A percentile compares a stretch with the other conserved stretches of the same genome.
These are phyloP conservation scores for Drosophila nr. perissopoda DNA, from an alignment of 2,888 invertebrate genomes.

Conservation along the genomic window DNA sequence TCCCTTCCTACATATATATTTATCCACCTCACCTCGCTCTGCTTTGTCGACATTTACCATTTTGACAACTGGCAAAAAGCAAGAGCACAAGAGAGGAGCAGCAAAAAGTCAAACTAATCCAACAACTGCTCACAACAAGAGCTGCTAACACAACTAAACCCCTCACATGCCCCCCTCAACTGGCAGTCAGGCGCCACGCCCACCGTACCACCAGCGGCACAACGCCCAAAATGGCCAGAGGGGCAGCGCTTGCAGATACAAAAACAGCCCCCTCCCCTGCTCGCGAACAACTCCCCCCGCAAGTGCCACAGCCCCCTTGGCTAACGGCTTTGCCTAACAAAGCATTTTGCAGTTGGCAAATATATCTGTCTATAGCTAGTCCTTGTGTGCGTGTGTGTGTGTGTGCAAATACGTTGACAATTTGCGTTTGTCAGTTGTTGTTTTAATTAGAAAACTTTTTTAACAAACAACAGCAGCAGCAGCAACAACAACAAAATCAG, in stretches of 20 bases:
- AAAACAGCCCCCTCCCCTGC: neutral
- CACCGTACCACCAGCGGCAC: constrained; percentile 37
- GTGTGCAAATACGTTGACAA: constrained; percentile 69
- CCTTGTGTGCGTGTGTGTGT: constrained; percentile 11
- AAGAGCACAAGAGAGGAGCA: constrained; percentile 32
- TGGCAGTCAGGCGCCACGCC: constrained; percentile 18
- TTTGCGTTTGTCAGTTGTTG: constrained; percentile 81
- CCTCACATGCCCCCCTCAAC: neutral
- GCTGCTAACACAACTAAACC: constrained; percentile 14
- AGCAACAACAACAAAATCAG: constrained; percentile 38
- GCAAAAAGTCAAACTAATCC: constrained; percentile 78
- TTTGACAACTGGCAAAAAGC: constrained; percentile 64
- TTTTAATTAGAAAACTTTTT: constrained; percentile 81
- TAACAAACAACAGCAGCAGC: constrained; percentile 69
- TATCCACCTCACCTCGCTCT: neutral
- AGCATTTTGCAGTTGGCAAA: constrained; percentile 76
- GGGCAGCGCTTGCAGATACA: constrained; percentile 44
- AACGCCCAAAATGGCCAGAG: constrained; percentile 46
- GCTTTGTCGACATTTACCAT: constrained; percentile 53
- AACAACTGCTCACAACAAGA: constrained; percentile 77
- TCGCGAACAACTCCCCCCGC: neutral
- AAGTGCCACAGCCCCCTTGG: neutral
- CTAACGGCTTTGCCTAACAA: constrained; percentile 64
- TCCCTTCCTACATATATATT: neutral
- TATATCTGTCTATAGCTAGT: constrained; percentile 38